Conservation (phyloP, 2,797 vertebrate genomes). For the Gallinago solitaria region DNA sequence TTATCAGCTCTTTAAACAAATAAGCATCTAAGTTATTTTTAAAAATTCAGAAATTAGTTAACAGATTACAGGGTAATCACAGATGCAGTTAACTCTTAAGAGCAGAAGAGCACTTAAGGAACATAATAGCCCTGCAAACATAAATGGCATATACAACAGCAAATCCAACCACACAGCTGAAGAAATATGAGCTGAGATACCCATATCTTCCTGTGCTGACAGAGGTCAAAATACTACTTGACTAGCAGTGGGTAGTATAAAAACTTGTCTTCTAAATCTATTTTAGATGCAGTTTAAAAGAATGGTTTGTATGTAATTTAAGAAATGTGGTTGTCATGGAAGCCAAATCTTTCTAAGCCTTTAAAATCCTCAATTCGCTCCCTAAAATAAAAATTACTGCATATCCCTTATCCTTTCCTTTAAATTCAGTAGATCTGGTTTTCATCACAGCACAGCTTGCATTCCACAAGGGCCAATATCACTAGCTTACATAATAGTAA, state of each 20-base stretch:
- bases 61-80: background rate
- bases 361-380: background rate
- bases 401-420: background rate
- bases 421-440: background rate
- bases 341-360: background rate
- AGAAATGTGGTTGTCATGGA: background rate
- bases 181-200: background rate
- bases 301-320: background rate
- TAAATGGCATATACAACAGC: background rate
- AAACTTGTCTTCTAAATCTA: background rate
- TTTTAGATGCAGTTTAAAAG: background rate
- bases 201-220: background rate
- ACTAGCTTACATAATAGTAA: conserved; percentile 64
- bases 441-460: background rate
- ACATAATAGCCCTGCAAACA: background rate
- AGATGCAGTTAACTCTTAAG: background rate
- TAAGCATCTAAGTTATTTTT: background rate
- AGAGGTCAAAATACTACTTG: background rate
- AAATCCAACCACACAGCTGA: background rate
- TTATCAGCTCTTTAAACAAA: background rate
- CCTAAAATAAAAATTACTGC: background rate
- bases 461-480: conserved; percentile 58
- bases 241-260: background rate
- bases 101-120: background rate
- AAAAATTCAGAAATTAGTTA: background rate